Conservation (phyloP, 2,888 invertebrate species). For the Conus canariensis region DNA sequence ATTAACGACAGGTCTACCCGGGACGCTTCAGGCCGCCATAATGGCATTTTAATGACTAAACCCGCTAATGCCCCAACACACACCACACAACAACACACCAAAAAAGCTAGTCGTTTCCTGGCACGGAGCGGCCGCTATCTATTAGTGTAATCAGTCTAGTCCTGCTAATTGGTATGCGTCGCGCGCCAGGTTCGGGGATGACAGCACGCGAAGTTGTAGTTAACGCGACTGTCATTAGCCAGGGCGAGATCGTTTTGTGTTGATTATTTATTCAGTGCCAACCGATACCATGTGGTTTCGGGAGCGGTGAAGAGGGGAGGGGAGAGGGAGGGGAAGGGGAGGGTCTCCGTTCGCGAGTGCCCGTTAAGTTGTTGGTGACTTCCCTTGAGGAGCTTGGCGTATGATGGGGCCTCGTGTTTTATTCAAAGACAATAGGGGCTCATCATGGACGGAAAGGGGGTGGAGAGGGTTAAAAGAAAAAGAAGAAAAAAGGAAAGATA, state of each 20-base stretch:
- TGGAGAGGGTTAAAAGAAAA: not conserved
- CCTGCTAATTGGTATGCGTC: constrained; percentile 27
- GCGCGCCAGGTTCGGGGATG: not conserved
- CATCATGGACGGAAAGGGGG: not conserved
- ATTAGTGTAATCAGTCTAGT: constrained; percentile 30
- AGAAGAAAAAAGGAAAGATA: not conserved
- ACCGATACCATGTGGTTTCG: not conserved
- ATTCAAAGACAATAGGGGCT: constrained; percentile 19
- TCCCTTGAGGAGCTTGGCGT: not conserved
- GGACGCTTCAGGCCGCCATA: not conserved
- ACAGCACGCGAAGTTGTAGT: constrained; percentile 33
- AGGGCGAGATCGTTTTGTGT: constrained; percentile 32
- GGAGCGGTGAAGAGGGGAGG: no score
- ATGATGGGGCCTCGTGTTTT: constrained; percentile 20
- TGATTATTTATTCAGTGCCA: constrained; percentile 34
- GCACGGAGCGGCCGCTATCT: not conserved
- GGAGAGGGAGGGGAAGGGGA: no score
- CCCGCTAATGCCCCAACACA: not conserved
- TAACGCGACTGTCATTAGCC: constrained; percentile 24
- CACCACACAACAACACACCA: no score
- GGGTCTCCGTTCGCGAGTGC: not conserved
- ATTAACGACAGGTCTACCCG: not conserved
- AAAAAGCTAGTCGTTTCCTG: constrained; percentile 18
- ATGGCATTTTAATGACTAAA: constrained; percentile 38
- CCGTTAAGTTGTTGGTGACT: not conserved